phyloP scores from a whole-genome alignment of 2,888 invertebrate genomes.

The Diploptera punctata region DNA sequence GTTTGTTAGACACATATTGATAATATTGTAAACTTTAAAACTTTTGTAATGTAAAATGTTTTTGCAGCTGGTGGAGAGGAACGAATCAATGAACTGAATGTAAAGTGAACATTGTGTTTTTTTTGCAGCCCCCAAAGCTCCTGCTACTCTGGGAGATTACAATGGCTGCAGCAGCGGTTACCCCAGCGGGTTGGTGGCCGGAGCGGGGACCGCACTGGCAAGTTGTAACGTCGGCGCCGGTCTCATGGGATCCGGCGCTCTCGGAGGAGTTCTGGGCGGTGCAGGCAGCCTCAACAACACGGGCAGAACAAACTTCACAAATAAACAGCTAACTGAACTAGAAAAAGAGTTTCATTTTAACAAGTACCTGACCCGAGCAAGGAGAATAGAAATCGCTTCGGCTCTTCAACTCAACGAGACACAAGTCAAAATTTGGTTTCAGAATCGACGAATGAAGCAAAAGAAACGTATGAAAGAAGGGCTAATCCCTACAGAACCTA shows the following conservation, averaged over 20 bases:
- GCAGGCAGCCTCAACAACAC: constrained; percentile 74
- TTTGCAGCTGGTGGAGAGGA: not conserved
- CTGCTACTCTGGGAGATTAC: constrained; percentile 45
- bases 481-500: constrained; percentile 69
- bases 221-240: constrained; percentile 47
- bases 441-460: constrained; percentile 98
- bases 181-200: constrained; percentile 31
- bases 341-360: constrained; percentile 99
- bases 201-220: not conserved
- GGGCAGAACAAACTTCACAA: constrained; percentile 98
- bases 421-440: constrained; percentile 98
- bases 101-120: not conserved
- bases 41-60: no score
- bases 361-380: constrained; percentile 95
- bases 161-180: constrained; percentile 35
- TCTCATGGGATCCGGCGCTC: constrained; percentile 30
- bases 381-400: constrained; percentile 97
- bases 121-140: constrained; percentile 47
- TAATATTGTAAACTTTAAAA: no score
- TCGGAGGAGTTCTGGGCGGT: constrained; percentile 49
- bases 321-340: constrained; percentile 97
- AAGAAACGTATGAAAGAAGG: constrained; percentile 97
- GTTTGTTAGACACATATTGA: no score
- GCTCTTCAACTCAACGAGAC: constrained; percentile 96
- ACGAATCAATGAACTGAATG: not conserved